Percentiles rank a stretch among this genome's conserved stretches.
Conservation (phyloP, 2,113 vertebrate species). For the Catharus bicknelli region DNA sequence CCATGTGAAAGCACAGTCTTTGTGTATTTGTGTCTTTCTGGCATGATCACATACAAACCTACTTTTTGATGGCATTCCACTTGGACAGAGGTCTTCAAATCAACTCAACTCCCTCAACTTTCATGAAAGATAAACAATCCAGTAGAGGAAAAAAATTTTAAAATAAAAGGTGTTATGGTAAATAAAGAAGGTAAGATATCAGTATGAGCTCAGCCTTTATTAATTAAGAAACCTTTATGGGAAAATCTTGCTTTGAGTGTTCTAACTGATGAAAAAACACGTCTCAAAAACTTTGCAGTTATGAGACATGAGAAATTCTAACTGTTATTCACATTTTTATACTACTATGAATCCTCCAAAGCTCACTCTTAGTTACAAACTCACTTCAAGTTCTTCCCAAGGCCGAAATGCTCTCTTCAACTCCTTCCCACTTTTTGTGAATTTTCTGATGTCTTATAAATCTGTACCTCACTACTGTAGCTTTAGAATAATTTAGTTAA, state of each 20-base stretch:
- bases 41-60: neutral
- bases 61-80: neutral
- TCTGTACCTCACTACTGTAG: neutral
- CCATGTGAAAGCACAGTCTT: neutral
- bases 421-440: neutral
- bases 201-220: neutral
- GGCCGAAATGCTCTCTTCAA: neutral
- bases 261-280: neutral
- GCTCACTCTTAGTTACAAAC: neutral
- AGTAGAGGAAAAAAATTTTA: neutral
- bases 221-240: neutral
- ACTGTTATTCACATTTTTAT: neutral
- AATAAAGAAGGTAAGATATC: neutral
- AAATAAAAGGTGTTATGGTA: neutral
- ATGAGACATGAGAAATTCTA: neutral
- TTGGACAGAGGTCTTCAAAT: neutral
- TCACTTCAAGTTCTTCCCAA: neutral
- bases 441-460: neutral
- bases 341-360: neutral
- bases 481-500: conserved; percentile 33
- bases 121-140: neutral
- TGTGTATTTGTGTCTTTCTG: accelerated
- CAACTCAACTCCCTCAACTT: neutral
- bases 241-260: neutral
- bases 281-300: neutral